Conservation (phyloP, 2,888 invertebrate genomes). For the Allygus modestus region DNA sequence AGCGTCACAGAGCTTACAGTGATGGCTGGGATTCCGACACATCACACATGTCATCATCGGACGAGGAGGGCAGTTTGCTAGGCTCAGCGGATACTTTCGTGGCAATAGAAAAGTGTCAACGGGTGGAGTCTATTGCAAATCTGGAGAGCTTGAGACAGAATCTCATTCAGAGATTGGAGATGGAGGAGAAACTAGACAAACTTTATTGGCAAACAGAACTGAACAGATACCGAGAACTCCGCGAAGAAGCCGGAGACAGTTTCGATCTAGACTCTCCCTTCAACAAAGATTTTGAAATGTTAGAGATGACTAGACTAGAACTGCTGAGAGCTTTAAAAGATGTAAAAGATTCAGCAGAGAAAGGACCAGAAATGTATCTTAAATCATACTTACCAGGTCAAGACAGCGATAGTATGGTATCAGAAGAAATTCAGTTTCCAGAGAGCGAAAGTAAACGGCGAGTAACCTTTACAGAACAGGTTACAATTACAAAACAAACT, state of each 20-base stretch:
- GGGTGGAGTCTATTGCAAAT: neutral
- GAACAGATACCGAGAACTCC: neutral
- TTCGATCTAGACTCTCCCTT: neutral
- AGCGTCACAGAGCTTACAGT: neutral
- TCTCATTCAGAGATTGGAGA: neutral
- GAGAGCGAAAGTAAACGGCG: neutral
- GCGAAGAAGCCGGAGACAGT: neutral
- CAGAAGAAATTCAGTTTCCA: neutral
- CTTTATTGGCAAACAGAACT: slow-evolving; percentile 27
- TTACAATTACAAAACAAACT: neutral
- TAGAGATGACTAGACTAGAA: neutral
- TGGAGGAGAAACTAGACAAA: slow-evolving; percentile 36
- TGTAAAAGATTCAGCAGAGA: neutral
- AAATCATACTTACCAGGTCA: neutral
- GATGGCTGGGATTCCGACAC: too few relatives aligned
- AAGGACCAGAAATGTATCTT: neutral
- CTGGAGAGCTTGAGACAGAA: slow-evolving; percentile 8
- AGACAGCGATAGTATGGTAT: neutral
- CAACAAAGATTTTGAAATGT: slow-evolving; percentile 15
- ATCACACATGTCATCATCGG: neutral
- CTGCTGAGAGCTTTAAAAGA: slow-evolving; percentile 6
- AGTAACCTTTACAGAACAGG: neutral
- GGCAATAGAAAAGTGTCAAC: slow-evolving; percentile 1
- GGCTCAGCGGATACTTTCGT: neutral
- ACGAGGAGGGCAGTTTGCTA: neutral